Evolutionary conservation across 2,888 invertebrate species (phyloP).

Genomic region (Diarsia rubi): DNA sequence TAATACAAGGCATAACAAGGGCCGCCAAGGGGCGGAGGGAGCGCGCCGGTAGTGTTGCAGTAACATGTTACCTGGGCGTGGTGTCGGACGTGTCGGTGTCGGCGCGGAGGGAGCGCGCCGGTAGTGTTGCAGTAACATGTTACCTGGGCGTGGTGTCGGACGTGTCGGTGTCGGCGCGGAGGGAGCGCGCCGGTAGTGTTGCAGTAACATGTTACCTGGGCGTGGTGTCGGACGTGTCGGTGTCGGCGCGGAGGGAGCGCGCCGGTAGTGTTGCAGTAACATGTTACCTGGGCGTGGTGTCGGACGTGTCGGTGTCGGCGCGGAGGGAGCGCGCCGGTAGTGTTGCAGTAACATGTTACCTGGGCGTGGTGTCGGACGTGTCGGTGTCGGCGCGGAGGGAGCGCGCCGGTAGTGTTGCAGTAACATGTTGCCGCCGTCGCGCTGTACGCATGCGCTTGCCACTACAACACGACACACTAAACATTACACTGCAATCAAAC

Average conservation of each 20-base stretch:
- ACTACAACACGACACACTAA: background rate
- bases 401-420: too few relatives aligned
- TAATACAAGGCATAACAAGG: too few relatives aligned
- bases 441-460: background rate
- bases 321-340: too few relatives aligned
- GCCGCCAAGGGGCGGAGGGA: too few relatives aligned
- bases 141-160: background rate
- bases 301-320: too few relatives aligned
- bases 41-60: too few relatives aligned
- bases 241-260: too few relatives aligned
- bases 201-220: background rate
- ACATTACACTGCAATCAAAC: background rate
- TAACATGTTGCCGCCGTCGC: too few relatives aligned
- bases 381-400: background rate
- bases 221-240: background rate
- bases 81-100: too few relatives aligned
- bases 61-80: background rate
- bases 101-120: too few relatives aligned
- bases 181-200: background rate
- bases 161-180: too few relatives aligned
- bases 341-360: background rate
- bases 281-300: background rate
- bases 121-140: background rate
- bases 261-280: background rate
- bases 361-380: conserved; percentile 22